phyloP scores from a whole-genome alignment of 2,797 vertebrate genomes.

The Anolis apletophallus region DNA sequence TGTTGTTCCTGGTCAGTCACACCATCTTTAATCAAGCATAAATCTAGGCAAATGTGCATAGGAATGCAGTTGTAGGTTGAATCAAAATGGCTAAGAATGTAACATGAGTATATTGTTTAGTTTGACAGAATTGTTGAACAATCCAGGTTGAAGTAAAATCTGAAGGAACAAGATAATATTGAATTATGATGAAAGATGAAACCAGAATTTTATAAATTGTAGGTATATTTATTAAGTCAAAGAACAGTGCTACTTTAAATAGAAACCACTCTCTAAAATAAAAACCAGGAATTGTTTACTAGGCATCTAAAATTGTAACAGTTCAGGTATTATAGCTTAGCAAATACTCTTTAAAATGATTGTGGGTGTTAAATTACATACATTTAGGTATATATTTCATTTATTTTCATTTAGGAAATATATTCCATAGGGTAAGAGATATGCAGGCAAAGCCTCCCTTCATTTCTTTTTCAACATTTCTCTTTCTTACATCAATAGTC shows the following conservation, averaged over 20 bases:
- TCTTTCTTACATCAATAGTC: constrained; percentile 66
- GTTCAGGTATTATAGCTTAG: constrained; percentile 41
- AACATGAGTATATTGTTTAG: not conserved
- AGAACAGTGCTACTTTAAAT: not conserved
- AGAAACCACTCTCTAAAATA: not conserved
- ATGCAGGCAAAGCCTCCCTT: no score
- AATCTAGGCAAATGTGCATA: not conserved
- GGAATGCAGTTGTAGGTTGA: not conserved
- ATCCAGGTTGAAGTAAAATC: not conserved
- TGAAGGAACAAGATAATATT: no score
- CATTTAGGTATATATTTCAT: constrained; percentile 50
- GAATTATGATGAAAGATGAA: not conserved
- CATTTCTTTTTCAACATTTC: constrained; percentile 22
- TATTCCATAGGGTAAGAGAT: constrained; percentile 62
- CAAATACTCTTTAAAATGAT: constrained; percentile 18
- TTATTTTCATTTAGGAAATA: constrained; percentile 56
- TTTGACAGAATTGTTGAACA: not conserved
- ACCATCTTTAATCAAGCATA: not conserved
- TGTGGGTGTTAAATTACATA: constrained; percentile 63
- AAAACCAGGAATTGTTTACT: not conserved
- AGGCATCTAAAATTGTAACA: not conserved
- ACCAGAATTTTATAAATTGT: not conserved
- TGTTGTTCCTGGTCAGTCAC: no score
- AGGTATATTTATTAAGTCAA: not conserved
- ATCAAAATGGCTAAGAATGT: not conserved